Conservation (phyloP, 2,888 invertebrate species). For the Drosophila quasianomalipes region DNA sequence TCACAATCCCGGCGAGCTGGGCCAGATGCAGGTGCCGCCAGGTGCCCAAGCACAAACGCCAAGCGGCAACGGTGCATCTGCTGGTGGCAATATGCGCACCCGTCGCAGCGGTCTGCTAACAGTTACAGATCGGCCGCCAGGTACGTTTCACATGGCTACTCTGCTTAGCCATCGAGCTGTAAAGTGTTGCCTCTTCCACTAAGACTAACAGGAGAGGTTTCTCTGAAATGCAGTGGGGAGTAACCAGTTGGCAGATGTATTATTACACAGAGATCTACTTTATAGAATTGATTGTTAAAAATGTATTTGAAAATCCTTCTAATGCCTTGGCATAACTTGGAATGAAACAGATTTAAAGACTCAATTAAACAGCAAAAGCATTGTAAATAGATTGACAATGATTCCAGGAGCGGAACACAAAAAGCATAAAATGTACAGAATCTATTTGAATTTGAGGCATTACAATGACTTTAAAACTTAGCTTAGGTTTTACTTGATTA, state of each 20-base stretch:
- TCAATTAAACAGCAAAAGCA: background rate
- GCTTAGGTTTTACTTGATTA: background rate
- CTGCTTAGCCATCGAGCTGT: background rate
- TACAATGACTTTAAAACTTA: background rate
- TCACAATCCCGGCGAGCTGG: slow-evolving; percentile 57
- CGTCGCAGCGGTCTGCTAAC: slow-evolving; percentile 93
- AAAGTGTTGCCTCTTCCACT: background rate
- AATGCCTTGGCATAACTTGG: background rate
- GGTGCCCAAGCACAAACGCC: slow-evolving; percentile 51
- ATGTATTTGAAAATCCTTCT: background rate
- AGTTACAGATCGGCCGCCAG: slow-evolving; percentile 94
- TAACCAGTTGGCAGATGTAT: background rate
- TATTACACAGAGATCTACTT: background rate
- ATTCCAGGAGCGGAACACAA: background rate
- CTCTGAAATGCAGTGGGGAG: background rate
- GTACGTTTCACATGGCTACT: slow-evolving; percentile 86
- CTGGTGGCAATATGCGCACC: slow-evolving; percentile 87
- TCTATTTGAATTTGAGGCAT: background rate
- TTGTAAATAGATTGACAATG: background rate
- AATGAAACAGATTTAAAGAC: background rate
- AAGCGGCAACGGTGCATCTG: slow-evolving; percentile 52
- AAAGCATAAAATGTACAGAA: background rate
- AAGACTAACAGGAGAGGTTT: slow-evolving; percentile 1
- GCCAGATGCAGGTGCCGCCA: slow-evolving; percentile 48
- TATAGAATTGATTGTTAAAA: background rate